Base-by-base conservation (phyloP, 2,888 invertebrate species). In the Teinopalpus imperialis region DNA sequence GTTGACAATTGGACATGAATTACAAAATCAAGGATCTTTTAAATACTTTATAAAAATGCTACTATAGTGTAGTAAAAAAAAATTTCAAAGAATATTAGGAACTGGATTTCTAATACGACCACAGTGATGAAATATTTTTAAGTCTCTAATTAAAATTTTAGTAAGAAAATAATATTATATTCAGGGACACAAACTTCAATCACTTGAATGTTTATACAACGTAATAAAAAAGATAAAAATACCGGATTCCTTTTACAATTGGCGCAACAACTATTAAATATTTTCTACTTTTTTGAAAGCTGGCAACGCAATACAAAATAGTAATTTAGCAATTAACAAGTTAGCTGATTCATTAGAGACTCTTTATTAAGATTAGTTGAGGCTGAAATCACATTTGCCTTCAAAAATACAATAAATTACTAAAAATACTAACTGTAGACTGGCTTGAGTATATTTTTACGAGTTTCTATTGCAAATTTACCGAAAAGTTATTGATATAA, bases 1-100 rank as follows among this genome's bases (percentile, higher is more conserved):
- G 55, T 63, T 51, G 57, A 20, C 59, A 49, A 51, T 36, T 29
- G 42, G 42, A 51, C 47, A 56, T 52, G 51, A 35, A 45, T 56
- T 43, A 52, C 47, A 56, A 37, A 45, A 45, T 16, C 4, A 39
- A 36, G 40, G 29, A 40, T 36, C 36, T 32, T 26, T 24, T 9
- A 34, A 24, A 21, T 14, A 40, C 24, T 36, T 30, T 4, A 20
- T 10, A 12, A 31, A 35, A 29, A 18, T 27, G 18, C 30, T n/a
- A 37, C 12, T 16, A 5, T 30, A 31, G 6, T n/a, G n/a, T n/a
- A 20, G 7, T 12, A 23, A 14, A 21, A 29, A 32, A n/a, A n/a
- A 31, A 13, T 12, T 24, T 32, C 31, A 26, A 48, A 37, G 3
- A 24, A 36, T 31, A 30, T 36, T 41, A 47, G 46, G 46, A 47